Base-by-base conservation (phyloP, 2,113 vertebrate species). In the Atherinomorus stipes region DNA sequence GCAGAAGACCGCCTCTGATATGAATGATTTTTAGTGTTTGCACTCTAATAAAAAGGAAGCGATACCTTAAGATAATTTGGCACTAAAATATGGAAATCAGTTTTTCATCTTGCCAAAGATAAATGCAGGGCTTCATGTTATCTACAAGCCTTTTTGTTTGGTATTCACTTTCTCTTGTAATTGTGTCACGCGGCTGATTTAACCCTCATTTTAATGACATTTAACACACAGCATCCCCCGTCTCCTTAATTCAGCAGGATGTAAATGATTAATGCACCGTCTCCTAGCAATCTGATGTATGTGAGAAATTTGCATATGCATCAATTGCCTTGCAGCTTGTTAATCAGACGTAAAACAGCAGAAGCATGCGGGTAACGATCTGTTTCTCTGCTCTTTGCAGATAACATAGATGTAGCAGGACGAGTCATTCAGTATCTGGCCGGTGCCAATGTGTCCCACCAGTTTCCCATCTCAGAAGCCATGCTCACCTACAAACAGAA, bases 401-500 rank as follows among this genome's bases (percentile, higher is more conserved):
- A 92, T 65, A 91, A 89, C 77, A 91, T 92, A 7, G 91, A 92
- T 47, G 88, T 91, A 70, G 87, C 89, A 13, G 91, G 85, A 64
- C 88, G 91, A 25, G 86, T 90, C 16, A 81, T 89, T 68, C 90
- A 92, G 81, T 93, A 91, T 72, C 79, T 90, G 72, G 88, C 90
- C 0, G 94, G 94, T 53, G 94, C 94, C 38, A 94, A 88, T 19
- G 87, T 93, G 44, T 95, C 95, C 28, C 95, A 95, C 79, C 95
- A 95, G 83, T 94, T 94, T 64, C 94, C 94, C 80, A 95, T 95
- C 85, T 95, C 95, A 13, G 95, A 95, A 62, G 95, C 94, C 50
- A 95, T 95, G 95, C 94, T 95, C 61, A 95, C 95, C 70, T 95
- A 95, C 85, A 91, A 91, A 71, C 91, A 91, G 74, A 92, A 92